phyloP scores from a whole-genome alignment of 2,888 invertebrate species.

The Cantharis lateralis region DNA sequence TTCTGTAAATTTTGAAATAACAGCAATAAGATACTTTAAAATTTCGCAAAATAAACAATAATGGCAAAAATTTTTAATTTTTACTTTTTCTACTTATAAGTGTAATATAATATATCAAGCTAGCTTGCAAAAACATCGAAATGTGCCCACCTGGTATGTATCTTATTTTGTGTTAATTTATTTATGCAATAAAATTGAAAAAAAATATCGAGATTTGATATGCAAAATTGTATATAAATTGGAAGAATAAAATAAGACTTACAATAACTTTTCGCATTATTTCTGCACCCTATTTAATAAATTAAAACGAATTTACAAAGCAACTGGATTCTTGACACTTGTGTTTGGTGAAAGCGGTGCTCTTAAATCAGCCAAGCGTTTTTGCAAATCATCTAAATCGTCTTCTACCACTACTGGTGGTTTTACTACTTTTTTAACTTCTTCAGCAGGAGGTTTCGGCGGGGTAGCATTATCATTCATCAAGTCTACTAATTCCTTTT shows the following conservation, averaged over 20 bases:
- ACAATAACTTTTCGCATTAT: not conserved
- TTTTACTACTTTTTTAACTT: not conserved
- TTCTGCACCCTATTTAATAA: conserved; percentile 9
- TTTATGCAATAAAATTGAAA: conserved; percentile 11
- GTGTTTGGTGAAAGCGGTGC: conserved; percentile 40
- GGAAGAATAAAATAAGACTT: conserved; percentile 4
- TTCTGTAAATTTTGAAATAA: not conserved
- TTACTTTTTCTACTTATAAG: not conserved
- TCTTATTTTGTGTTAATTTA: conserved; percentile 12
- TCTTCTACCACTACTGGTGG: conserved; percentile 25
- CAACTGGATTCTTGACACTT: conserved; percentile 6
- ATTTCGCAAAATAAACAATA: not conserved
- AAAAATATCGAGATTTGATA: conserved; percentile 11
- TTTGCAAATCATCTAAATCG: conserved; percentile 38
- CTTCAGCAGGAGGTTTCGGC: conserved; percentile 4
- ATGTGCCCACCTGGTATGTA: not conserved
- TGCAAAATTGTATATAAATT: conserved; percentile 15
- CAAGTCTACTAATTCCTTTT: conserved; percentile 68
- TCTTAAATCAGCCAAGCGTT: conserved; percentile 40
- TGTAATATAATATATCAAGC: not conserved
- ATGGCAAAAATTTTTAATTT: not conserved
- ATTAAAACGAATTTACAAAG: conserved; percentile 17
- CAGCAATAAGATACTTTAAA: not conserved
- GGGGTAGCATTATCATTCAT: conserved; percentile 46
- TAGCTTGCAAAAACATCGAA: not conserved